Evolutionary conservation across 2,888 invertebrate species (phyloP), one percentile per base, ranked within the genome.

Genomic region (Morpho achilles): DNA sequence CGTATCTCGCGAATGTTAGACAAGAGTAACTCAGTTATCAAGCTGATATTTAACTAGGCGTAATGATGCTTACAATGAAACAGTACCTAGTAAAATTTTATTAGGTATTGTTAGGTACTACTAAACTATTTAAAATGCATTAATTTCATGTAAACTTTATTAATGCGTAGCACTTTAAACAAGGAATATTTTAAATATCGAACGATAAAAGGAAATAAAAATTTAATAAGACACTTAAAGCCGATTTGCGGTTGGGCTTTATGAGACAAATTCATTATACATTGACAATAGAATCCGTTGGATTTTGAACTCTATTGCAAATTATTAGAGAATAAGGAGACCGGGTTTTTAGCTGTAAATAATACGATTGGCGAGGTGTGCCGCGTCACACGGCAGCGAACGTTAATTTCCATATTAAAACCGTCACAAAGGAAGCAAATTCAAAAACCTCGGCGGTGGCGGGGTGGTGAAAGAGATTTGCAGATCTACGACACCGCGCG

Each of bases 321-420:
- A 69, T 44, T 39, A 65, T 61, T 62, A 64, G 65, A 67, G 67
- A 65, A 61, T 68, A 64, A 60, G 63, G 59, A 64, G n/a, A 52
- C 39, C 10, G 39, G 23, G 45, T 39, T 10, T 52, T 52, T 39
- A 39, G 39, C 32, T 44, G 71, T 70, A 75, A 77, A 76, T 76
- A 73, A 77, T 79, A 77, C 73, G 71, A 70, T 78, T 76, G 82
- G 70, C 65, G 74, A 84, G 79, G 82, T 84, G 82, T 77, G 77
- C 73, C 66, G 82, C 67, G 82, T 75, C 84, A 81, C 84, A 81
- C 85, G 82, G 83, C 78, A 75, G 78, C 76, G 79, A 86, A 80
- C 84, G 85, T 87, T 90, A 90, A 90, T 90, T 90, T 90, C 89
- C 90, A 90, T 90, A 89, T 90, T 90, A 90, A 89, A 89, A 88